Evolutionary conservation across 1,140 invertebrate species (phyloP), one percentile per base, ranked within the genome.

Genomic region (Pseudomyrmex concolor): DNA sequence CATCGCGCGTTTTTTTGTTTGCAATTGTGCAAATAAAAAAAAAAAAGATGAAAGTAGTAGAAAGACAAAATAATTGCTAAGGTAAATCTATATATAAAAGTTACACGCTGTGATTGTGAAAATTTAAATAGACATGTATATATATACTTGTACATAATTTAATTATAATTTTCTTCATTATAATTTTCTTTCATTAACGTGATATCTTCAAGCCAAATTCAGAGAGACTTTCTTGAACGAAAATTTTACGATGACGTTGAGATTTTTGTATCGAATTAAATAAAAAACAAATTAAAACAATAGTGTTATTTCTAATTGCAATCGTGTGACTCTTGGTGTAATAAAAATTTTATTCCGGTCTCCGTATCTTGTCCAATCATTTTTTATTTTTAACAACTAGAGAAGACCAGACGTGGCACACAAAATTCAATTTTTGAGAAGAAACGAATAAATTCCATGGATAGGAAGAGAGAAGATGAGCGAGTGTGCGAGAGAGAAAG

Each of bases 61-160:
- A 80, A 88, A 85, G 90, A 92, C 91, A 92, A 91, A 91, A 91
- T 92, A 92, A 92, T 92, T 92, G 86, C 90, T 91, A 90, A 91
- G 91, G 90, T 91, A 88, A 90, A 87, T 88, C 54, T 86, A 9
- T 89, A 90, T 80, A 60, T 88, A 89, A 34, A 34, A 34, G 34
- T 87, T 89, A 73, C 88, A 90, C 66, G 77, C 82, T 87, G 76
- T 83, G 80, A 68, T 66, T 43, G 63, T 74, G 64, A 84, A 12
- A 84, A 63, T 60, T 76, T 66, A 54, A 68, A 62, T 54, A 62
- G 86, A 51, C 54, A 54, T 22, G n/a, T 55, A 48, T 17, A 50
- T 17, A 50, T 17, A 34, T 57, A 13, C 43, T 19, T 51, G 25
- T 22, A 77, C 48, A 34, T 63, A 51, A n/a, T 55, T 34, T 22